Percentiles rank a stretch among this genome's conserved stretches.
Conservation (phyloP, 2,797 vertebrate species). For the Pagetopsis macropterus region DNA sequence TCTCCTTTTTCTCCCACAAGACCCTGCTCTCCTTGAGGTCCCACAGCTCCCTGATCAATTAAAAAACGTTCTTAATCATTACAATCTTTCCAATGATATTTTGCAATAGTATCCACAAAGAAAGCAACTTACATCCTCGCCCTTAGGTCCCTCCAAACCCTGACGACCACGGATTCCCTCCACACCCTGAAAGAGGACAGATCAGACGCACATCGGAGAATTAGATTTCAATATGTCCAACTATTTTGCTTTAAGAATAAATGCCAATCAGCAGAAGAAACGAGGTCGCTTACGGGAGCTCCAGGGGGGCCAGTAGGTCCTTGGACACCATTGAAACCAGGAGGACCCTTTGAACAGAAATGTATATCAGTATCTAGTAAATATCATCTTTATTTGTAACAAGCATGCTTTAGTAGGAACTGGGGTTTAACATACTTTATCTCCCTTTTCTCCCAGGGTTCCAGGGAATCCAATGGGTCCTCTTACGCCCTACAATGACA, state of each 20-base stretch:
- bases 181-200: conserved; percentile 74
- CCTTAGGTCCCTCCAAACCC: conserved; percentile 80
- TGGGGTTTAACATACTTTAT: conserved; percentile 71
- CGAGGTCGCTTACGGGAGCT: conserved; percentile 75
- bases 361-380: neutral
- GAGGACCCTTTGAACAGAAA: conserved; percentile 75
- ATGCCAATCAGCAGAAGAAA: conserved; percentile 17
- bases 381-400: neutral
- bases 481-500: conserved; percentile 80
- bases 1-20: conserved; percentile 79
- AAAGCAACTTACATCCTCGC: conserved; percentile 78
- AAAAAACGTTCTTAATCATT: neutral
- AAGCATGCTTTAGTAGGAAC: neutral
- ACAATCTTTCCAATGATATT: neutral
- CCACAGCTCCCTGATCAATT: conserved; percentile 76
- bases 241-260: neutral
- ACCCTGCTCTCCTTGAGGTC: conserved; percentile 77
- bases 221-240: conserved; percentile 7
- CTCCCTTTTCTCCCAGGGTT: conserved; percentile 82
- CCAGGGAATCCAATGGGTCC: conserved; percentile 83
- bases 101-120: neutral
- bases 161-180: conserved; percentile 84
- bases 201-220: conserved; percentile 4
- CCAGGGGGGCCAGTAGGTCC: conserved; percentile 86
- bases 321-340: conserved; percentile 84